Conservation (phyloP, 2,113 vertebrate species). For the Balaeniceps rex region DNA sequence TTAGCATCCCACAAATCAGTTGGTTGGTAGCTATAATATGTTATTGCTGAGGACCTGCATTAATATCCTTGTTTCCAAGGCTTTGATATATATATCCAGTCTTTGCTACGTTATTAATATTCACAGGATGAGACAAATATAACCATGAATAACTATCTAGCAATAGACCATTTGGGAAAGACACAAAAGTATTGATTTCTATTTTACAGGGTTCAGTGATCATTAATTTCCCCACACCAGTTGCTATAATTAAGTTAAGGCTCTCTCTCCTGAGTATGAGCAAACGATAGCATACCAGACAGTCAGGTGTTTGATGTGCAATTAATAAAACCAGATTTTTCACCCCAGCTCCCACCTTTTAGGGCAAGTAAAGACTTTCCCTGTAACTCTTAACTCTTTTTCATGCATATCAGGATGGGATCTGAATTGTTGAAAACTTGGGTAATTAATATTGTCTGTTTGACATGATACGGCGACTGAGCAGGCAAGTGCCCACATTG, state of each 20-base stretch:
- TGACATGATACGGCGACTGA: not conserved
- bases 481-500: not conserved
- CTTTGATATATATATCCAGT: not conserved
- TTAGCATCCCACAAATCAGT: not conserved
- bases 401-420: not conserved
- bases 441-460: not conserved
- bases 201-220: not conserved
- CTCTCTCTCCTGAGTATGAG: not conserved
- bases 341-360: not conserved
- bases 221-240: not conserved
- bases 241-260: not conserved
- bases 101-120: slow-evolving; percentile 20
- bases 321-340: not conserved
- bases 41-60: not conserved
- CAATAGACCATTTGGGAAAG: not conserved
- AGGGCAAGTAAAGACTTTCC: not conserved
- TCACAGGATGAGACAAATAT: not conserved
- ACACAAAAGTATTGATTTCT: slow-evolving; percentile 17
- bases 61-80: not conserved
- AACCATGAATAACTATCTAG: not conserved
- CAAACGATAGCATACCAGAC: not conserved
- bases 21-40: not conserved
- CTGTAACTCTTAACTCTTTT: not conserved
- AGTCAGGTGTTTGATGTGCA: not conserved
- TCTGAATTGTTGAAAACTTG: not conserved